Percentiles rank a stretch among this genome's conserved stretches.
Conservation (phyloP, 2,113 vertebrate species). For the Pheucticus melanocephalus region DNA sequence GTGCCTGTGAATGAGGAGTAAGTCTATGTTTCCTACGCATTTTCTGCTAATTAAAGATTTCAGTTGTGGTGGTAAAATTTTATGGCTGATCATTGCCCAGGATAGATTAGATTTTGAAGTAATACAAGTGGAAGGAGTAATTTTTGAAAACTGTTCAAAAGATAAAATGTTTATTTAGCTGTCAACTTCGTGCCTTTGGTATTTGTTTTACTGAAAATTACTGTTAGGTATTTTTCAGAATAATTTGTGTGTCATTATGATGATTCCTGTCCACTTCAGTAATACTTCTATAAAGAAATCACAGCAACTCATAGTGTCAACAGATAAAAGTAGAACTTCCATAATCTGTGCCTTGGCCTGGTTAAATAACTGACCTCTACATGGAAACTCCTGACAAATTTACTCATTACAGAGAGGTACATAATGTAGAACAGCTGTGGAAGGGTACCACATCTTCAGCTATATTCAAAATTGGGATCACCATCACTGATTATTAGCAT, state of each 20-base stretch:
- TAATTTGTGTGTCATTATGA: background rate
- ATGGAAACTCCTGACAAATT: background rate
- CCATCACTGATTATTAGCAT: background rate
- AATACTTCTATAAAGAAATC: background rate
- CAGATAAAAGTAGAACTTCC: background rate
- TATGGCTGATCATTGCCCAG: background rate
- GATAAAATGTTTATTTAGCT: background rate
- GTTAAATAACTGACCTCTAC: background rate
- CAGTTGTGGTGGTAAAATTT: background rate
- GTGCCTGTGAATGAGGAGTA: constrained; percentile 98
- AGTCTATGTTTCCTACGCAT: constrained; percentile 60
- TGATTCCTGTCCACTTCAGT: background rate
- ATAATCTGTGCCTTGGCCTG: background rate
- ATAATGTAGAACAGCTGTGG: background rate
- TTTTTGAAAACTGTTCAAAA: background rate
- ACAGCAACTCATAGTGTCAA: background rate
- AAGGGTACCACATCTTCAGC: background rate
- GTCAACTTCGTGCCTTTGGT: background rate
- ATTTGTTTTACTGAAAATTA: background rate
- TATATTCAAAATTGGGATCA: background rate
- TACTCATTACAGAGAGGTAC: background rate
- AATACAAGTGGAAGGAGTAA: background rate
- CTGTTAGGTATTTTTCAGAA: background rate
- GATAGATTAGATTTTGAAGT: background rate
- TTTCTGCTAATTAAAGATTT: background rate